Base-by-base conservation (phyloP, 2,888 invertebrate genomes). In the Marronus borbonicus region DNA sequence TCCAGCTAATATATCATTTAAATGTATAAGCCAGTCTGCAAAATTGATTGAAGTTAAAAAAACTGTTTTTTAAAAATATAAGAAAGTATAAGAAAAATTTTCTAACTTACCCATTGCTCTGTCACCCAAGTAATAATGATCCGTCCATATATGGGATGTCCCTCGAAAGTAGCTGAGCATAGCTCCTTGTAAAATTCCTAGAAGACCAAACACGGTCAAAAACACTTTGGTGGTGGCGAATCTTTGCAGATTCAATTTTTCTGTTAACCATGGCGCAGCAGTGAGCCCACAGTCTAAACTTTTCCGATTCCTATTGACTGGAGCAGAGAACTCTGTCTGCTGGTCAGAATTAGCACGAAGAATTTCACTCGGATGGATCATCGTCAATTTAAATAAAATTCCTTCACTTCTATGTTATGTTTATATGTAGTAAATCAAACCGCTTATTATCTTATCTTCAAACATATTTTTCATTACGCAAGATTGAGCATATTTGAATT, bases 21-120 rank as follows among this genome's bases (percentile, higher is more conserved):
- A 86, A 4, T 90, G 89, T 39, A 92, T 84, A 0, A 92, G 85
- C 92, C 92, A 93, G 84, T 91, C 93, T 93, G 14, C 1, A 55
- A n/a, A n/a, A 17, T 14, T 7, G 3, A 17, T n/a, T 55, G 1
- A 55, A 17, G 8, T 12, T 55, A 12, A 55, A 1, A 52, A 55
- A 7, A 1, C 3, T n/a, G 0, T 7, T 55, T n/a, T 55, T 17
- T 10, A 14, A 1, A 55, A 14, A 64, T 49, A 20, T 58, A 24
- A 74, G 17, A 17, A 17, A 17, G 17, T 17, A 17, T 17, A 24
- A 24, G 24, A 24, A 24, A 24, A 1, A 24, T 24, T 24, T 72
- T 64, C 24, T 8, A 14, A 87, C 88, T 87, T 87, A 91, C 91
- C 90, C 78, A 90, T 86, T 64, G 88, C 80, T 76, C 87, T 83